Base-by-base conservation (phyloP, 2,113 vertebrate species). In the Sylvia atricapilla region DNA sequence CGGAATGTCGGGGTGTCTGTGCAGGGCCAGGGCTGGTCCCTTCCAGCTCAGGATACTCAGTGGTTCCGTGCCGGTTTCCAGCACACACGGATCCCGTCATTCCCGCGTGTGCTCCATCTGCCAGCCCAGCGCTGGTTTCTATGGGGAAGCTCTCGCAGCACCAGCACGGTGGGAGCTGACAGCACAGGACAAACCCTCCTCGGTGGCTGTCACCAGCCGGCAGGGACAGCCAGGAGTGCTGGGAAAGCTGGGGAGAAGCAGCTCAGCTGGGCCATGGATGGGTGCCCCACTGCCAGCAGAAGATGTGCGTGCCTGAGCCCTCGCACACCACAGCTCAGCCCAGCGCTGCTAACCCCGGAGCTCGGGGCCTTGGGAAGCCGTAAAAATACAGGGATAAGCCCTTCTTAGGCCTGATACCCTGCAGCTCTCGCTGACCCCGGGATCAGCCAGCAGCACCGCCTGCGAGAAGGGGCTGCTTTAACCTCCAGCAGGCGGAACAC, bases 101-200 rank as follows among this genome's bases (percentile, higher is more conserved):
- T 25, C 66, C 59, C 50, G 6, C 0, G 8, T 0, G 6, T 0
- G 2, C 0, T 4, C n/a, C 0, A 14, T 13, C 46, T 2, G 25
- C 75, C 72, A 37, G 75, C 17, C 2, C 2, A 37, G 58, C 8
- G 7, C 31, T 1, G 21, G n/a, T 79, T 72, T 56, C 87, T 33
- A 8, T 1, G 41, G 66, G 74, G 60, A 60, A 73, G 49, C 74
- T 30, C 41, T 24, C 0, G 0, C 87, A 75, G 87, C 84, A 75
- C n/a, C 30, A 0, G 72, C 14, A 0, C 4, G 0, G 41, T 0
- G 4, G 64, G 49, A 60, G 70, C 56, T n/a, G 43, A 4, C 10
- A 14, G 23, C 0, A 14, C 63, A 52, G 55, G 46, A 28, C 53
- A 56, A 69, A 27, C 16, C 37, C 9, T 4, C 1, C 0, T 37